phyloP scores from a whole-genome alignment of 2,797 vertebrate genomes.

The Acanthopagrus latus region DNA sequence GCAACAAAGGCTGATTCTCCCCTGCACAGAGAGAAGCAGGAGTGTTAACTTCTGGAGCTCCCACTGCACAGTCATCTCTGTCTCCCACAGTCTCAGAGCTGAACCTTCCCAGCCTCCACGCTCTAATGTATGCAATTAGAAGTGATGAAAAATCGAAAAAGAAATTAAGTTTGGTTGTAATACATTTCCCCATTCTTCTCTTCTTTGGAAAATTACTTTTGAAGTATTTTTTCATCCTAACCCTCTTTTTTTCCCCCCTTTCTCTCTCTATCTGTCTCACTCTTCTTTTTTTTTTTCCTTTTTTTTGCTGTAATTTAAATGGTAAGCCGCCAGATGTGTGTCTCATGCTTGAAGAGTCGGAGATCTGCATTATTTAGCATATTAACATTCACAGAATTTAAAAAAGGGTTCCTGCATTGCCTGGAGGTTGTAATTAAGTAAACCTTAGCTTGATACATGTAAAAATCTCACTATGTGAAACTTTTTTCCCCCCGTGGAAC shows the following conservation, averaged over 20 bases:
- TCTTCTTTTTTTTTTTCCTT: constrained; percentile 74
- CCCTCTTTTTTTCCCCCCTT: constrained; percentile 59
- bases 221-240: constrained; percentile 86
- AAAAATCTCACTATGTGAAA: constrained; percentile 97
- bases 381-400: constrained; percentile 99
- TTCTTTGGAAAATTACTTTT: constrained; percentile 93
- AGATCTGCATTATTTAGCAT: constrained; percentile 99
- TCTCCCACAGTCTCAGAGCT: constrained; percentile 71
- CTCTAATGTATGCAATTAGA: constrained; percentile 91
- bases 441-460: constrained; percentile 99
- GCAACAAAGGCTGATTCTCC: constrained; percentile 58
- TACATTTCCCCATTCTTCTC: constrained; percentile 92
- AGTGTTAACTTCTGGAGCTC: constrained; percentile 67
- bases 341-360: constrained; percentile 99
- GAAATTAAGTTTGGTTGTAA: constrained; percentile 93
- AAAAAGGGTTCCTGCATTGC: constrained; percentile 99
- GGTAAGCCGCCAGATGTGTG: constrained; percentile 99
- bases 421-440: constrained; percentile 99
- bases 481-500: constrained; percentile 87
- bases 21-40: constrained; percentile 24
- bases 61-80: constrained; percentile 67
- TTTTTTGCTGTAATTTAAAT: constrained; percentile 97
- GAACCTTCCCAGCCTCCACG: constrained; percentile 80
- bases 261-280: constrained; percentile 81
- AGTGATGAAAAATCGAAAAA: constrained; percentile 92